A percentile compares a stretch with the other conserved stretches of the same genome.
These are phyloP conservation scores for Malurus alboscapulatus DNA, from an alignment of 2,113 vertebrate genomes.

Conservation along the genomic window DNA sequence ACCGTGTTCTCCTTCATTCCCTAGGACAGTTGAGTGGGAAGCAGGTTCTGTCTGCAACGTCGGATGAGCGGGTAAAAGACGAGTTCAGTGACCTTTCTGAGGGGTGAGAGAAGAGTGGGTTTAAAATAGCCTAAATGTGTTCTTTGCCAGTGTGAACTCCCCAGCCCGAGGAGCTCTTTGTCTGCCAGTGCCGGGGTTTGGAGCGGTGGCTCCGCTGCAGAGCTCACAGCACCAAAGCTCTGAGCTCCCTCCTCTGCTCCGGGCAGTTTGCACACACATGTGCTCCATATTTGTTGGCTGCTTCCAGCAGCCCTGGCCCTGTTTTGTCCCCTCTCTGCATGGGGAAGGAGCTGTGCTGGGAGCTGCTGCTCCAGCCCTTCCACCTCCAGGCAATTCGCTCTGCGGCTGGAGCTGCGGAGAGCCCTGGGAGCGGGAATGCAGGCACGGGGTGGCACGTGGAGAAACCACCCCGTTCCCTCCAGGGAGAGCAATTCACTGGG, in stretches of 20 bases:
- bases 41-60: slow-evolving; percentile 67
- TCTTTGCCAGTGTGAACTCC: slow-evolving; percentile 55
- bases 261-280: neutral
- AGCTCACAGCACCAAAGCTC: neutral
- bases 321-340: neutral
- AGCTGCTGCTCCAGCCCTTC: neutral
- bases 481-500: neutral
- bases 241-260: neutral
- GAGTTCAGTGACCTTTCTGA: slow-evolving; percentile 90
- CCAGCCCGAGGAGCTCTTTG: neutral
- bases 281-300: neutral
- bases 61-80: slow-evolving; percentile 81
- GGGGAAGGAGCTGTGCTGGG: rapidly evolving
- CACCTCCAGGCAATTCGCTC: rapidly evolving
- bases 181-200: rapidly evolving
- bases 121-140: slow-evolving; percentile 68
- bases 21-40: slow-evolving; percentile 75
- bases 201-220: rapidly evolving
- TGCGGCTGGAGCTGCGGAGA: rapidly evolving
- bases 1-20: slow-evolving; percentile 52
- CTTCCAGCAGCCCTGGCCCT: neutral
- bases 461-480: rapidly evolving
- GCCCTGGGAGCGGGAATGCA: rapidly evolving
- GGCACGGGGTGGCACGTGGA: neutral
- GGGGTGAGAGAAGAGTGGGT: slow-evolving; percentile 88